Conservation (phyloP, 2,888 invertebrate genomes). For the Bellardia pandia region DNA sequence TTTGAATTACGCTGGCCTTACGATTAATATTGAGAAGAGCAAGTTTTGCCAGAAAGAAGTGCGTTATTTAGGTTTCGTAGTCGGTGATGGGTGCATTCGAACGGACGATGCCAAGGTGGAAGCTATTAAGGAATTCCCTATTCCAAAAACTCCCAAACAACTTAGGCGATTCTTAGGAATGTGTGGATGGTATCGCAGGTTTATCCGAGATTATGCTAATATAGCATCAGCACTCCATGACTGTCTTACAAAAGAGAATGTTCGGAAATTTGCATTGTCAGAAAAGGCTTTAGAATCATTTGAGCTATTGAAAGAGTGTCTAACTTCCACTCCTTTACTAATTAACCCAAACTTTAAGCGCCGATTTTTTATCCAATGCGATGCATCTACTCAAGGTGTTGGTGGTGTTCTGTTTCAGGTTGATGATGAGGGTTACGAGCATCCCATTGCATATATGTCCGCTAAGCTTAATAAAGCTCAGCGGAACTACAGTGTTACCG, state of each 20-base stretch:
- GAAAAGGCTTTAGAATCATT: not conserved
- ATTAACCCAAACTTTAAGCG: constrained; percentile 1
- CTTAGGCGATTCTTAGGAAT: constrained; percentile 50
- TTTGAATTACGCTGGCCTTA: constrained; percentile 8
- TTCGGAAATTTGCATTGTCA: constrained; percentile 14
- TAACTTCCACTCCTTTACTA: constrained; percentile 22
- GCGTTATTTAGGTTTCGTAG: constrained; percentile 49
- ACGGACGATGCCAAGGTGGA: constrained; percentile 6
- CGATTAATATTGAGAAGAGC: constrained; percentile 27
- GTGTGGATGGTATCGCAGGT: constrained; percentile 49
- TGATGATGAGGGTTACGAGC: not conserved
- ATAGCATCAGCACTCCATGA: constrained; percentile 40
- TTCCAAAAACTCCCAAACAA: constrained; percentile 21
- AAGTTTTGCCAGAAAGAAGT: constrained; percentile 6
- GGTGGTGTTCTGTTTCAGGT: constrained; percentile 13
- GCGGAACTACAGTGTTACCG: not conserved
- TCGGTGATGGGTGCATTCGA: constrained; percentile 25
- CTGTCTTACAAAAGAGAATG: constrained; percentile 26
- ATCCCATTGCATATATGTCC: constrained; percentile 9
- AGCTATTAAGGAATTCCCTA: not conserved
- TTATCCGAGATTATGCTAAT: constrained; percentile 29
- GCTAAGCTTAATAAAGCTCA: constrained; percentile 6
- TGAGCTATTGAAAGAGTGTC: constrained; percentile 13
- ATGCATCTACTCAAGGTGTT: constrained; percentile 22
- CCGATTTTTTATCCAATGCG: constrained; percentile 38